phyloP scores from a whole-genome alignment of 2,797 vertebrate genomes.

The Phoebastria nigripes region DNA sequence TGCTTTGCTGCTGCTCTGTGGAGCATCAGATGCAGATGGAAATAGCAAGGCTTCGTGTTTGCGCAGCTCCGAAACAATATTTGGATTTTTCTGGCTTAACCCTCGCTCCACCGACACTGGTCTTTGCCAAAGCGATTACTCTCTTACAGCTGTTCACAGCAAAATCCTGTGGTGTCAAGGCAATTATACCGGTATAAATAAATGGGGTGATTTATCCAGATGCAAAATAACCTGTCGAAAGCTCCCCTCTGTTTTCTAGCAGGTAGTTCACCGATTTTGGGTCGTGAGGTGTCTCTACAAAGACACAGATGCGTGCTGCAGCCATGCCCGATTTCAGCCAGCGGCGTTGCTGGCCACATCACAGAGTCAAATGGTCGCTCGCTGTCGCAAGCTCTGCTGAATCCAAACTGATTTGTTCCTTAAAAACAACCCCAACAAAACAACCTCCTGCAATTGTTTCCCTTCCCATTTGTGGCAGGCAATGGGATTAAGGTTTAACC shows the following conservation, averaged over 20 bases:
- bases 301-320: not conserved
- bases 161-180: not conserved
- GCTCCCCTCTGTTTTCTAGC: not conserved
- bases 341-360: fast-evolving
- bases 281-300: too few species aligned
- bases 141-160: not conserved
- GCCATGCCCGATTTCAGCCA: not conserved
- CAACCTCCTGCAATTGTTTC: not conserved
- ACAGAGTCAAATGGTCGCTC: not conserved
- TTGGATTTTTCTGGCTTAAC: not conserved
- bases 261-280: not conserved
- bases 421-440: not conserved
- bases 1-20: not conserved
- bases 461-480: not conserved
- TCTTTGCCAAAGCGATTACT: not conserved
- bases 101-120: not conserved
- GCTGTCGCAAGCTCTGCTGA: not conserved
- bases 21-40: not conserved
- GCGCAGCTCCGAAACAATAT: not conserved
- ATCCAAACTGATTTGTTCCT: not conserved
- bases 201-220: not conserved
- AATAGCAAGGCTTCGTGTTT: not conserved
- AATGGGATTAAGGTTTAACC: not conserved
- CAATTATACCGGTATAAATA: not conserved
- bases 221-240: not conserved